Percentiles rank a stretch among this genome's conserved stretches.
phyloP scores from a whole-genome alignment of 2,797 vertebrate genomes.

The Myotis daubentonii region DNA sequence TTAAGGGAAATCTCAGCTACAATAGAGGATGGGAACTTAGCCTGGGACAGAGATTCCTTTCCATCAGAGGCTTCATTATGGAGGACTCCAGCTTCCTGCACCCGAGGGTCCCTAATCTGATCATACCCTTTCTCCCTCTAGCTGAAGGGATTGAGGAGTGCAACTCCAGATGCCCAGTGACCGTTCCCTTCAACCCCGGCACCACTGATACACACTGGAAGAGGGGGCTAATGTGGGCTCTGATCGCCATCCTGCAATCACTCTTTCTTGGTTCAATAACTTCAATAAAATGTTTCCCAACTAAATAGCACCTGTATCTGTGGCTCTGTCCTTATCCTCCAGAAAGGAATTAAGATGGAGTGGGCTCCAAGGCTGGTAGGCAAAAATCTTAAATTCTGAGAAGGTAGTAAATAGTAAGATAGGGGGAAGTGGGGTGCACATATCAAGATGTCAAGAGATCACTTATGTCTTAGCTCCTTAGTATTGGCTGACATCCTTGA shows the following conservation, averaged over 20 bases:
- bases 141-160: slow-evolving; percentile 74
- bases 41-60: not conserved
- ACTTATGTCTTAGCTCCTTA: not conserved
- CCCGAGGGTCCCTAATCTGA: not conserved
- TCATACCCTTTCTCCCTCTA: not conserved
- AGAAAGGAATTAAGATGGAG: not conserved
- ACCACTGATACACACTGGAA: not conserved
- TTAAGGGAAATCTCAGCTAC: not conserved
- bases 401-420: not conserved
- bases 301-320: not conserved
- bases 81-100: not conserved
- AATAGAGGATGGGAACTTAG: not conserved
- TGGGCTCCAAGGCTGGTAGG: not conserved
- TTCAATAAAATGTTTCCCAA: slow-evolving; percentile 72
- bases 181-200: not conserved
- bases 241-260: not conserved
- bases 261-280: not conserved
- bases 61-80: not conserved
- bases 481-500: not conserved
- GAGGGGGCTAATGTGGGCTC: not conserved
- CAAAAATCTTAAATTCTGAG: slow-evolving; percentile 21
- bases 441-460: not conserved
- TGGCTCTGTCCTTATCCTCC: slow-evolving; percentile 15
- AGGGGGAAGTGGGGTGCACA: not conserved
- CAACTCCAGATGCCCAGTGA: slow-evolving; percentile 70